Percentiles rank a stretch among this genome's conserved stretches.
Conservation (phyloP, 2,797 vertebrate species). For the Cacajao melanocephalus region DNA sequence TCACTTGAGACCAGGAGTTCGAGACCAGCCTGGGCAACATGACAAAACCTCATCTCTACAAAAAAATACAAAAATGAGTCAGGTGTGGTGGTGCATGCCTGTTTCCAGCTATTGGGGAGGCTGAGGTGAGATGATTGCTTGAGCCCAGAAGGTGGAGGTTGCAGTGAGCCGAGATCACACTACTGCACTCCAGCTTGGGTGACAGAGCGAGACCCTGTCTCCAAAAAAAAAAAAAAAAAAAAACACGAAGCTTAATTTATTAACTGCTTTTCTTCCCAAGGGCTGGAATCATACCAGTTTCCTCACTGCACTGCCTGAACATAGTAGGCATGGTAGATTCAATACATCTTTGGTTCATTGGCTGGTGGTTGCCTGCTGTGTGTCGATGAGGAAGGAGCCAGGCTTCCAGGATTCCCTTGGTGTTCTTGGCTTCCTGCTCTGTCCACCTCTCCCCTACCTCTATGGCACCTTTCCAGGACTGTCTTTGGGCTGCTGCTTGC, state of each 20-base stretch:
- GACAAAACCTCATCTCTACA: background rate
- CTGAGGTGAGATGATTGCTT: background rate
- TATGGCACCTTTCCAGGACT: background rate
- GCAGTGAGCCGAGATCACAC: no score
- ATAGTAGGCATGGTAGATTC: background rate
- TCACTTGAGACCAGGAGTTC: background rate
- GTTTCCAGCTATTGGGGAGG: background rate
- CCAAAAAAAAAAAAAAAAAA: no score
- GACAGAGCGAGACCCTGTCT: background rate
- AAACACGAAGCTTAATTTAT: background rate
- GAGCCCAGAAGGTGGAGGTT: no score
- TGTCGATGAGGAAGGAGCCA: background rate
- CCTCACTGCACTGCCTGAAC: background rate
- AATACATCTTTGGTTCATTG: background rate
- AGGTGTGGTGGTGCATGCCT: no score
- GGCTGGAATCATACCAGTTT: background rate
- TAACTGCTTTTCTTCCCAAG: background rate
- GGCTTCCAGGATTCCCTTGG: background rate
- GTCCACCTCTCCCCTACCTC: background rate
- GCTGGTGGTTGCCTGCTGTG: background rate
- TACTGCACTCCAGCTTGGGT: background rate
- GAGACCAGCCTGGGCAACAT: background rate
- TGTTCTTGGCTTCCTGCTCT: background rate
- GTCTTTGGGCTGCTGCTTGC: background rate
- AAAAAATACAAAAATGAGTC: no score